A percentile compares a stretch with the other conserved stretches of the same genome.
Conservation (phyloP, 2,888 invertebrate species). For the Mimas tiliae region DNA sequence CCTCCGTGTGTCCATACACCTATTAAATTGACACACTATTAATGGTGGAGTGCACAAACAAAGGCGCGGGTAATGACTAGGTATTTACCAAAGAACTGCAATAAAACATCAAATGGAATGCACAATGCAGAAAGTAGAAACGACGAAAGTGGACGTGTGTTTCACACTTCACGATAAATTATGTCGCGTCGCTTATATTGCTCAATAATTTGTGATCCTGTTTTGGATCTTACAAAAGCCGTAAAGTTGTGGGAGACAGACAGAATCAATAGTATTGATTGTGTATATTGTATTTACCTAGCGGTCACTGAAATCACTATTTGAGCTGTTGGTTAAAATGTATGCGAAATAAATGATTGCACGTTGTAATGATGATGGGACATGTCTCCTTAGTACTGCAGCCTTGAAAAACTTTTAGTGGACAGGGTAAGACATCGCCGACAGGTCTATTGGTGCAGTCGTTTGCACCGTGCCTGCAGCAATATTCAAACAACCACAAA, state of each 20-base stretch:
- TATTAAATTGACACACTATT: constrained; percentile 7
- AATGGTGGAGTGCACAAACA: constrained; percentile 6
- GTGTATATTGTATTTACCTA: not conserved
- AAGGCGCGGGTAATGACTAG: constrained; percentile 17
- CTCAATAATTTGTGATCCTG: constrained; percentile 15
- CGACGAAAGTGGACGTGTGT: no score
- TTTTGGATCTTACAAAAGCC: not conserved
- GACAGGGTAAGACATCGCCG: no score
- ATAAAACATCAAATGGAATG: constrained; percentile 23
- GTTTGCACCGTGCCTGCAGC: no score
- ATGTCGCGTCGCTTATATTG: not conserved
- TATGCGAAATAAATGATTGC: no score
- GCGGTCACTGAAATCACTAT: not conserved
- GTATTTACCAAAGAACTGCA: constrained; percentile 17
- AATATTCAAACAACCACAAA: no score
- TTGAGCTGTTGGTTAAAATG: not conserved
- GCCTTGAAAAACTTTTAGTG: no score
- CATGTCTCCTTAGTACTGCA: no score
- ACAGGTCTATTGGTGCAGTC: no score
- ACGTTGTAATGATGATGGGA: no score
- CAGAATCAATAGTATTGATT: constrained; percentile 1
- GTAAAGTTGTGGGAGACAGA: not conserved
- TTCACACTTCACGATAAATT: constrained; percentile 11
- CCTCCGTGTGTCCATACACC: not conserved
- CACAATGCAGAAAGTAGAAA: not conserved